Evolutionary conservation across 2,888 invertebrate genomes (phyloP).

Genomic region (Pandemis corylana): DNA sequence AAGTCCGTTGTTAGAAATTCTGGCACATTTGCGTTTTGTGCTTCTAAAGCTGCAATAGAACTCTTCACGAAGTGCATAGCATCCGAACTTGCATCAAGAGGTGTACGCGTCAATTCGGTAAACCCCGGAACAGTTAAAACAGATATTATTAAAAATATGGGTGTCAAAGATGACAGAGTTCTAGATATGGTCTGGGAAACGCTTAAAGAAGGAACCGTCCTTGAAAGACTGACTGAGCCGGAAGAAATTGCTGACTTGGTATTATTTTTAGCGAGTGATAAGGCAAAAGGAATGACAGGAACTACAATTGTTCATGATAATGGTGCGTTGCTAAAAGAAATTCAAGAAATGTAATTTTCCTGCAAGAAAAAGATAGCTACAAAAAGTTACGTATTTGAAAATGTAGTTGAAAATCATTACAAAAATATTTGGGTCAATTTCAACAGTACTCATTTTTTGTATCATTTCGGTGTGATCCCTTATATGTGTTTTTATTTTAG

Average conservation of each 20-base stretch:
- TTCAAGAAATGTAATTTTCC: conserved; percentile 15
- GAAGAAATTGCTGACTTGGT: conserved; percentile 92
- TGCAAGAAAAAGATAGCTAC: neutral
- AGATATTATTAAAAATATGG: conserved; percentile 48
- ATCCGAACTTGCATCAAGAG: conserved; percentile 89
- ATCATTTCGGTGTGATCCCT: too few species aligned
- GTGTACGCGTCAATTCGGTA: conserved; percentile 92
- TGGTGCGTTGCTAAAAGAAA: conserved; percentile 75
- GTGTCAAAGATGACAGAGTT: conserved; percentile 39
- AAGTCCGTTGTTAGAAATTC: conserved; percentile 56
- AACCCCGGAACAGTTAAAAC: conserved; percentile 85
- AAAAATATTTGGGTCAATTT: too few species aligned
- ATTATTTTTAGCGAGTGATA: conserved; percentile 92
- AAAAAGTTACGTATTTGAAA: too few species aligned
- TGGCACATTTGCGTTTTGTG: conserved; percentile 48
- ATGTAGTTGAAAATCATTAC: too few species aligned
- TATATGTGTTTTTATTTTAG: too few species aligned
- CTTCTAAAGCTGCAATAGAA: conserved; percentile 93
- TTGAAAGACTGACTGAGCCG: conserved; percentile 46
- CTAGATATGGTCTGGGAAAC: conserved; percentile 43
- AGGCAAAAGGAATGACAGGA: conserved; percentile 93
- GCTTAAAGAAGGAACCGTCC: conserved; percentile 42
- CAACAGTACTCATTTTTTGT: too few species aligned
- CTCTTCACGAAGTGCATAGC: conserved; percentile 94
- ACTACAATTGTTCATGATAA: conserved; percentile 93